phyloP scores from a whole-genome alignment of 1,140 invertebrate species.

The Pachyrhynchus sulphureomaculatus region DNA sequence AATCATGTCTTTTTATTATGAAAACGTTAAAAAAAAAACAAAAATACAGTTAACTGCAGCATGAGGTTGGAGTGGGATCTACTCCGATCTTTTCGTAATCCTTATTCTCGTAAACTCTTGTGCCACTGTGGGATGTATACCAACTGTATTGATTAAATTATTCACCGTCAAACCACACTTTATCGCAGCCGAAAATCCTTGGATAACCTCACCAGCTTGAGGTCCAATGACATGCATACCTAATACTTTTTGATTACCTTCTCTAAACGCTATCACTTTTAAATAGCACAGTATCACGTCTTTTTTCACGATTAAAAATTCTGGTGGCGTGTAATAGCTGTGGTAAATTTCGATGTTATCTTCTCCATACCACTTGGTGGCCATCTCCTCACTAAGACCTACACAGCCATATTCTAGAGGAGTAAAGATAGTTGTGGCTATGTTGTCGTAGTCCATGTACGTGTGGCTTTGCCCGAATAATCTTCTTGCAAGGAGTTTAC shows the following conservation, averaged over 20 bases:
- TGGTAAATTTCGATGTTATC: constrained; percentile 86
- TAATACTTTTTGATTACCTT: constrained; percentile 74
- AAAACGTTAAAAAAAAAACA: background rate
- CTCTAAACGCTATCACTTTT: constrained; percentile 70
- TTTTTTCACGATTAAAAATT: constrained; percentile 89
- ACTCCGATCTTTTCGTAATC: constrained; percentile 78
- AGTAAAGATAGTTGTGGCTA: constrained; percentile 96
- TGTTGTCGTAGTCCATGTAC: constrained; percentile 85
- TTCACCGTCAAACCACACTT: constrained; percentile 89
- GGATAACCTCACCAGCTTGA: constrained; percentile 95
- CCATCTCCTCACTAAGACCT: constrained; percentile 90
- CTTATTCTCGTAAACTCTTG: constrained; percentile 83
- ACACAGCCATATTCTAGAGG: constrained; percentile 95
- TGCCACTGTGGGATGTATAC: constrained; percentile 94
- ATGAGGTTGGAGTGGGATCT: constrained; percentile 79
- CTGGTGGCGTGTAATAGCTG: constrained; percentile 89
- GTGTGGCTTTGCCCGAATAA: constrained; percentile 62
- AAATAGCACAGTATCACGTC: constrained; percentile 75
- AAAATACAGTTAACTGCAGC: constrained; percentile 69
- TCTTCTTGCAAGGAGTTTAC: constrained; percentile 77
- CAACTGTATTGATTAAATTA: constrained; percentile 85
- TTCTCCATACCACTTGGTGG: constrained; percentile 63
- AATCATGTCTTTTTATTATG: too few species aligned
- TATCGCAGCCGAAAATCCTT: constrained; percentile 86
- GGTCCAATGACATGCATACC: constrained; percentile 96